Conservation (phyloP, 2,888 invertebrate species). For the Hypercompe scribonia region DNA sequence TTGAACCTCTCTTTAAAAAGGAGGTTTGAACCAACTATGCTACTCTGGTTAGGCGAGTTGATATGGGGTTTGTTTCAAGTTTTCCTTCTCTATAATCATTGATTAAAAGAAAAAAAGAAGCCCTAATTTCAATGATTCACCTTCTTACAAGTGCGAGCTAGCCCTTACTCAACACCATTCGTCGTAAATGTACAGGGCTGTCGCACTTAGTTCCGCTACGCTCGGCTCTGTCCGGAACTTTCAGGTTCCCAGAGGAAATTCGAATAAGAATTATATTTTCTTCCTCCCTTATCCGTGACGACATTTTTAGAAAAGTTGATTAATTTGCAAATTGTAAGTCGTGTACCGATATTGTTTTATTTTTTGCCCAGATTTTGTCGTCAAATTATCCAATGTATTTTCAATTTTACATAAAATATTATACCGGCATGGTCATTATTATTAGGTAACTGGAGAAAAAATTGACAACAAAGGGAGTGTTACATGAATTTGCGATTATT, state of each 20-base stretch:
- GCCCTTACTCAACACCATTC: slow-evolving; percentile 22
- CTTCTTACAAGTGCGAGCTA: slow-evolving; percentile 16
- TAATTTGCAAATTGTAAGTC: slow-evolving; percentile 42
- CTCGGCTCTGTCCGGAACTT: slow-evolving; percentile 26
- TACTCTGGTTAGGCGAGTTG: too few species aligned
- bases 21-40: too few species aligned
- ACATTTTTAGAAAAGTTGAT: slow-evolving; percentile 48
- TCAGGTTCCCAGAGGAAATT: slow-evolving; percentile 28
- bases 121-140: neutral
- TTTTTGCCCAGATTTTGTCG: slow-evolving; percentile 26
- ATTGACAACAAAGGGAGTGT: neutral
- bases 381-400: slow-evolving; percentile 1
- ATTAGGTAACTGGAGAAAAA: neutral
- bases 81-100: too few species aligned
- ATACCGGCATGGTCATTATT: neutral
- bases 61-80: too few species aligned
- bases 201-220: slow-evolving; percentile 14
- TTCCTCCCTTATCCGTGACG: slow-evolving; percentile 33
- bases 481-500: neutral
- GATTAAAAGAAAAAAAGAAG: neutral
- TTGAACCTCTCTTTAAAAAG: too few species aligned
- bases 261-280: slow-evolving; percentile 32
- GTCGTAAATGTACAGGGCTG: slow-evolving; percentile 16
- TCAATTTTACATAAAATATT: slow-evolving; percentile 12
- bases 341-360: slow-evolving; percentile 33